Evolutionary conservation across 1,140 invertebrate species (phyloP).

Genomic region (Zaprionus gabonicus): DNA sequence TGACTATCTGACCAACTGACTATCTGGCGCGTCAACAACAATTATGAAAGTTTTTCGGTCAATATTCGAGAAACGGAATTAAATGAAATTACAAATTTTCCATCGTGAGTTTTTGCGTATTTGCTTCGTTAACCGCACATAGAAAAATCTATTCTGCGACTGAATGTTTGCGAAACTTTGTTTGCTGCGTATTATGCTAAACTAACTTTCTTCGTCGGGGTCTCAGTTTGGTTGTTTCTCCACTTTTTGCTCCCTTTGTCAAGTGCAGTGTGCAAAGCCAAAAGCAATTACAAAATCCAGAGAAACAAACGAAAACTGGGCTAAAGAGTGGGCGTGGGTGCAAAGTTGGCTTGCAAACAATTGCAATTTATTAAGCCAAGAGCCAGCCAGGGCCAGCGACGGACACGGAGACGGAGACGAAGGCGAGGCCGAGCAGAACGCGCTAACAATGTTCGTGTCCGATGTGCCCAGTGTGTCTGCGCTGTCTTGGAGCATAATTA

Average conservation of each 20-base stretch:
- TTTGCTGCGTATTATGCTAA: constrained; percentile 76
- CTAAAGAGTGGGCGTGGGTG: constrained; percentile 40
- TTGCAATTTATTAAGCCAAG: constrained; percentile 78
- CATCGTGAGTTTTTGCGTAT: constrained; percentile 57
- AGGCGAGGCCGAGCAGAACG: constrained; percentile 22
- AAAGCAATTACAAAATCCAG: constrained; percentile 77
- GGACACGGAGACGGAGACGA: not conserved
- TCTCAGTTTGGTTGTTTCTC: constrained; percentile 30
- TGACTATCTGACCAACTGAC: not conserved
- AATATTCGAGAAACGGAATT: constrained; percentile 59
- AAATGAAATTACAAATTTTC: constrained; percentile 44
- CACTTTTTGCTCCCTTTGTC: constrained; percentile 53
- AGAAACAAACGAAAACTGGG: constrained; percentile 57
- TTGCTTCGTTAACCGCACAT: constrained; percentile 80
- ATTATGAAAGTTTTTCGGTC: constrained; percentile 67
- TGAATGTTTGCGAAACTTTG: constrained; percentile 75
- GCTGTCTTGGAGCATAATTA: constrained; percentile 68
- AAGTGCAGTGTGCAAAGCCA: constrained; percentile 63
- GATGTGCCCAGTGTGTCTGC: constrained; percentile 46
- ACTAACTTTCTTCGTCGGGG: constrained; percentile 66
- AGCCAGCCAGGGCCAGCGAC: not conserved
- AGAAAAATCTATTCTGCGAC: constrained; percentile 54
- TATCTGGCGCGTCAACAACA: constrained; percentile 34
- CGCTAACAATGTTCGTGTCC: constrained; percentile 72
- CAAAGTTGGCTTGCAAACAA: constrained; percentile 79